Evolutionary conservation across 2,113 vertebrate genomes (phyloP).

Genomic region (Campylomormyrus numenius): DNA sequence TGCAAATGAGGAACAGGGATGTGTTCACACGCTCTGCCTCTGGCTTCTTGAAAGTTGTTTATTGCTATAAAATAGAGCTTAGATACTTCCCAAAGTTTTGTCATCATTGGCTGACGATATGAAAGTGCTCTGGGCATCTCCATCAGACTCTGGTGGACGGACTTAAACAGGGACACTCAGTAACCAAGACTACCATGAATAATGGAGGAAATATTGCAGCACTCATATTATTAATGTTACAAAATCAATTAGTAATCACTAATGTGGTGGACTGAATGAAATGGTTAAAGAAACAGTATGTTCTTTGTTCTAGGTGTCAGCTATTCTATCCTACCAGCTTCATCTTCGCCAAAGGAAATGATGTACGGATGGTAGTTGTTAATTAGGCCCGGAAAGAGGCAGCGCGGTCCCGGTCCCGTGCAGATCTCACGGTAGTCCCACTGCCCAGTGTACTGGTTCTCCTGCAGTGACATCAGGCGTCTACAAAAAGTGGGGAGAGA

Average conservation of each 20-base stretch:
- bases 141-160: background rate
- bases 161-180: background rate
- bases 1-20: background rate
- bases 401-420: conserved; percentile 82
- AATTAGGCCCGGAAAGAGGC: conserved; percentile 82
- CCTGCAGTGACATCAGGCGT: conserved; percentile 82
- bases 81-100: background rate
- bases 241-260: background rate
- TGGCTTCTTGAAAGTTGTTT: background rate
- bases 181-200: background rate
- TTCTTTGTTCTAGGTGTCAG: background rate
- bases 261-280: background rate
- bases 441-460: conserved; percentile 56
- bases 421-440: conserved; percentile 88
- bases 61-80: background rate
- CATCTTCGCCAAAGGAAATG: conserved; percentile 92
- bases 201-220: background rate
- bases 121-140: background rate
- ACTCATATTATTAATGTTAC: background rate
- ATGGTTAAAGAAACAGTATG: background rate
- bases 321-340: conserved; percentile 69
- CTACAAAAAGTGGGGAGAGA: conserved; percentile 48
- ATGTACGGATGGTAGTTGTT: conserved; percentile 87
- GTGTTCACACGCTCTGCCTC: background rate
- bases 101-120: background rate